These are phyloP conservation scores for Yoshiicerus persimilis DNA, from an alignment of 1,140 invertebrate genomes.

Conservation along the genomic window DNA sequence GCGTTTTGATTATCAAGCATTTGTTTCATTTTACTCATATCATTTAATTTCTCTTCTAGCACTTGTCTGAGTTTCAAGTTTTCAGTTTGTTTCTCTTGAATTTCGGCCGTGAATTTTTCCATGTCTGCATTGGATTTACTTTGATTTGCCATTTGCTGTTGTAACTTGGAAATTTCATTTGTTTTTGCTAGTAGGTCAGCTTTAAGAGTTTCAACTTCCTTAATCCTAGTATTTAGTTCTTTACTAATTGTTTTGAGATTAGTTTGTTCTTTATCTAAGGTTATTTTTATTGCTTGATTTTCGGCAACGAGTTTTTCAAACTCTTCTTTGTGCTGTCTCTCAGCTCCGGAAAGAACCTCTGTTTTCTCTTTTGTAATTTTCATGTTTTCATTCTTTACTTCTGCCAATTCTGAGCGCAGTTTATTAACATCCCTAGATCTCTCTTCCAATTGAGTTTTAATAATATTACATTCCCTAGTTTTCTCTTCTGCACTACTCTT, in stretches of 20 bases:
- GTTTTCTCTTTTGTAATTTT: conserved; percentile 56
- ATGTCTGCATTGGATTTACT: background rate
- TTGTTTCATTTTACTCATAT: conserved; percentile 38
- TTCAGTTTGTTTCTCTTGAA: conserved; percentile 1
- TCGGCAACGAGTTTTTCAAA: background rate
- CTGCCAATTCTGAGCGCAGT: conserved; percentile 61
- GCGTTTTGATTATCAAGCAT: conserved; percentile 35
- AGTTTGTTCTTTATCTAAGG: conserved; percentile 2
- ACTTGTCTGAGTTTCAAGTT: conserved; percentile 33
- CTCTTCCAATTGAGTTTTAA: conserved; percentile 66
- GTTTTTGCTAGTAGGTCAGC: conserved; percentile 17
- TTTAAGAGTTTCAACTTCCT: conserved; percentile 22
- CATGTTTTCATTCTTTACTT: conserved; percentile 52
- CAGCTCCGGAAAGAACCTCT: conserved; percentile 52
- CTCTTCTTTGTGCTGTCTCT: conserved; percentile 69
- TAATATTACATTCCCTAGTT: conserved; percentile 38
- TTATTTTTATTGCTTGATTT: background rate
- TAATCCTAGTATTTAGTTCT: conserved; percentile 28
- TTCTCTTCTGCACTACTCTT: conserved; percentile 49
- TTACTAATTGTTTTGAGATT: conserved; percentile 25
- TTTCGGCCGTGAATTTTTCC: background rate
- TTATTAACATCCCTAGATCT: conserved; percentile 66
- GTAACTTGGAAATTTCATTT: conserved; percentile 28
- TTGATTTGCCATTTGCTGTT: background rate
- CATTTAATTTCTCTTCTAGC: conserved; percentile 46